Evolutionary conservation across 2,113 vertebrate genomes (phyloP).

Genomic region (Laterallus jamaicensis): DNA sequence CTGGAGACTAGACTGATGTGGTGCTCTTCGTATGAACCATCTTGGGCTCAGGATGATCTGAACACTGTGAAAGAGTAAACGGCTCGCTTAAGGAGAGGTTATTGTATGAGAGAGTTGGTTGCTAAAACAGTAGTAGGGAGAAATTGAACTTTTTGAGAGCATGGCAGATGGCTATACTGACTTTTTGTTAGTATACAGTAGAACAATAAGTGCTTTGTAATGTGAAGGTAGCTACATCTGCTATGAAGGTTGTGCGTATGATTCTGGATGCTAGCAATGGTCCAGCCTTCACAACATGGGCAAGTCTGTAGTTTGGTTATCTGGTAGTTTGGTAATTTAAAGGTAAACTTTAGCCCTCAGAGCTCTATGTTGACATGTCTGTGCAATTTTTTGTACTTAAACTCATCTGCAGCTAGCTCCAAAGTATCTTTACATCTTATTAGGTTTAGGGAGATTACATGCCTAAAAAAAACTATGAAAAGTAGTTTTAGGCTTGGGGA

Average conservation of each 20-base stretch:
- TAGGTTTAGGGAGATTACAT: not conserved
- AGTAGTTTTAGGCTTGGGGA: not conserved
- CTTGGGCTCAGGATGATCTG: not conserved
- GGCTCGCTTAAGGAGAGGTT: not conserved
- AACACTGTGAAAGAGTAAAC: not conserved
- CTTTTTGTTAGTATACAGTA: not conserved
- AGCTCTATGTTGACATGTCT: not conserved
- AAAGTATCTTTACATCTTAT: not conserved
- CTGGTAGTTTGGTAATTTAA: not conserved
- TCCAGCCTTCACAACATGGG: not conserved
- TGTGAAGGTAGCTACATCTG: not conserved
- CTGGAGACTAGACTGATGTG: not conserved
- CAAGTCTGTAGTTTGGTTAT: not conserved
- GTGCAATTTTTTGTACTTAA: not conserved
- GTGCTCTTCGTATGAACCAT: not conserved
- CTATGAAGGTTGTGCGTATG: fast-evolving
- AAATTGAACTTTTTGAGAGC: not conserved
- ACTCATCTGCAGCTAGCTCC: not conserved
- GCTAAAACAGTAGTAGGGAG: not conserved
- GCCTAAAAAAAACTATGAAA: not conserved
- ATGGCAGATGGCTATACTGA: not conserved
- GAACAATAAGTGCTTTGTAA: not conserved
- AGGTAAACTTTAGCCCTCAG: not conserved
- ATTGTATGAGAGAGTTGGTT: not conserved
- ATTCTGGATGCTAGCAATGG: not conserved